Base-by-base conservation (phyloP, 30 jellyfish, hydroid and myxozoan genomes). In the Chrysaora quinquecirrha region DNA sequence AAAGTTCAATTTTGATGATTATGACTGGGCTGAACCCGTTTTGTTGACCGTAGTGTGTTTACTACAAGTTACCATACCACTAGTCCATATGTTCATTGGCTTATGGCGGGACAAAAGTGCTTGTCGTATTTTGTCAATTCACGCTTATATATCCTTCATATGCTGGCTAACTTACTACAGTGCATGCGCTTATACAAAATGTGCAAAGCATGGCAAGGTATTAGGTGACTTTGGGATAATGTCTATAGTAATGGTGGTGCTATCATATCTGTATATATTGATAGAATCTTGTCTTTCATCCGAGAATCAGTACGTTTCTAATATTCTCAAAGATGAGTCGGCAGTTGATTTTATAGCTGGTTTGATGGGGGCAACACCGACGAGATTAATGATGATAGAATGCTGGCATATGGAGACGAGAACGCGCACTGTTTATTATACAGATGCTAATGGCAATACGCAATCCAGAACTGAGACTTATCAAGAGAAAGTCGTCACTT, bases 381-480 rank as follows among this genome's bases (percentile, higher is more conserved):
- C 16, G n/a, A 27, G 71, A 22, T 20, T 7, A 1, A 34, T 69
- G 86, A 16, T 64, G 49, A 70, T 77, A 29, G 69, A 30, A 3
- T 86, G 96, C 73, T 86, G 62, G 34, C 96, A 86, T 63, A n/a
- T 33, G 84, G 96, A 86, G 48, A 75, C 90, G 30, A 34, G 96
- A 9, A 66, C 83, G 1, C 43, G 89, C 49, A 52, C 70, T 0
- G 95, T 84, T 1, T 21, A 32, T 34, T 72, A 73, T 77, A 84
- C 89, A 0, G 95, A 84, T 52, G 75, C 89, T 4, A 35, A 71
- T 52, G 94, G 94, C 14, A 71, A 83, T 82, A 48, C 75, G 20
- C 83, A 84, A 32, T 16, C 82, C 1, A 29, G 89, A 23, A 31
- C 61, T 1, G 95, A 84, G 38, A 84, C 95, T 2, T 72, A 84